phyloP scores from a whole-genome alignment of 2,888 invertebrate genomes.

The Pollenia griseotomentosa region DNA sequence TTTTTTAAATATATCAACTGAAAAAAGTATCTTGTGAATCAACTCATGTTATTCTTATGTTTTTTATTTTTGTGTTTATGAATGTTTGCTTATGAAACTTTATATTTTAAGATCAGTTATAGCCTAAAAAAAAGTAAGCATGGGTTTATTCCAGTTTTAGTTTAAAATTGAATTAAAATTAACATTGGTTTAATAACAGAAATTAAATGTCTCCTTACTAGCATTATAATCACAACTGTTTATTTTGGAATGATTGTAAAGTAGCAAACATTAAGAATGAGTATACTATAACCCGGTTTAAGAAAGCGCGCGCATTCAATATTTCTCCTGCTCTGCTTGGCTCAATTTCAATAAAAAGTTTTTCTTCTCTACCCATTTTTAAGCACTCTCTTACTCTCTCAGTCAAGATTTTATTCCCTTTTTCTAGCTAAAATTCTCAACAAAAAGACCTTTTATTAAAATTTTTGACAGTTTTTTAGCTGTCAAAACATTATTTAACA shows the following conservation, averaged over 20 bases:
- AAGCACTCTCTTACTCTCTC: neutral
- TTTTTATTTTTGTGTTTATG: too few species aligned
- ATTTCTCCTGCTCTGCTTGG: conserved; percentile 40
- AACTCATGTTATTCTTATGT: too few species aligned
- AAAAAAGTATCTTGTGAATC: too few species aligned
- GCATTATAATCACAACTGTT: conserved; percentile 21
- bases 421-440: conserved; percentile 22
- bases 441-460: neutral
- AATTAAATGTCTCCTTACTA: conserved; percentile 1
- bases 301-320: conserved; percentile 67
- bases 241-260: conserved; percentile 1
- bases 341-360: neutral
- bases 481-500: conserved; percentile 43
- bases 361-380: conserved; percentile 7
- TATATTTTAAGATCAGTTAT: too few species aligned
- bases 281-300: conserved; percentile 55
- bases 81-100: too few species aligned
- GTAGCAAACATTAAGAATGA: conserved; percentile 38
- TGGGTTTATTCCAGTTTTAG: too few species aligned
- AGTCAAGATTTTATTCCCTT: neutral
- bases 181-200: neutral
- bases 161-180: neutral
- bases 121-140: too few species aligned
- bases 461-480: conserved; percentile 45
- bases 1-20: too few species aligned